A percentile compares a stretch with the other conserved stretches of the same genome.
Conservation (phyloP, 2,113 vertebrate genomes). For the Siniperca knerii region DNA sequence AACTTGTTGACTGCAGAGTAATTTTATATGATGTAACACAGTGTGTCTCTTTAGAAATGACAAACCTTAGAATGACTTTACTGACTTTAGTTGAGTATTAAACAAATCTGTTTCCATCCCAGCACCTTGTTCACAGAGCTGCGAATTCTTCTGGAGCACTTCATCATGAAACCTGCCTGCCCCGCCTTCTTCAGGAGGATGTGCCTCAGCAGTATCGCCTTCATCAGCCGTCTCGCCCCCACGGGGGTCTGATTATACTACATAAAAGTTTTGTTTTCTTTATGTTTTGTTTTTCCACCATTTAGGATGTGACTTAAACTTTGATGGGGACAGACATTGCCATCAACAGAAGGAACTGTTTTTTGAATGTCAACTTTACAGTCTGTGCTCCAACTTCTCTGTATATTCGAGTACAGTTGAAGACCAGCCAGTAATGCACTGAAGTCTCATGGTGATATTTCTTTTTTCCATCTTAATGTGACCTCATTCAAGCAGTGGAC, state of each 20-base stretch:
- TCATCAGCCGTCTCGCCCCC: conserved; percentile 96
- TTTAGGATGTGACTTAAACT: conserved; percentile 66
- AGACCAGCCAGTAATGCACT: conserved; percentile 71
- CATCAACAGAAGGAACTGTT: conserved; percentile 65
- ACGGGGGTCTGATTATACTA: conserved; percentile 88
- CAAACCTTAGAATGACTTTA: not conserved
- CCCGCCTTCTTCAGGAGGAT: conserved; percentile 95
- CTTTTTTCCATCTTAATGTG: conserved; percentile 56
- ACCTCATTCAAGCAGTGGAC: conserved; percentile 61
- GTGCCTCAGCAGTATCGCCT: conserved; percentile 96
- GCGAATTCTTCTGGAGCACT: conserved; percentile 94
- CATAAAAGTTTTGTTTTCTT: conserved; percentile 4
- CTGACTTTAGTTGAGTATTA: not conserved
- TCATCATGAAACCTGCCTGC: conserved; percentile 96
- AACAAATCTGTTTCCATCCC: conserved; percentile 28
- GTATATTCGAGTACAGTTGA: conserved; percentile 51
- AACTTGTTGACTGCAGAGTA: not conserved
- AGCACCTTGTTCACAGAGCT: conserved; percentile 97
- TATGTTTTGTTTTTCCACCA: conserved; percentile 35
- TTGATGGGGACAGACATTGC: conserved; percentile 68
- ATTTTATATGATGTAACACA: not conserved
- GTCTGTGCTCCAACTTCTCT: conserved; percentile 60
- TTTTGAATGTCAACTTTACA: conserved; percentile 71
- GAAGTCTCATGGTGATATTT: conserved; percentile 54
- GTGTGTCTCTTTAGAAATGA: not conserved